Conservation (phyloP, 2,113 vertebrate species). For the Bos taurus region ARS-UCD2.0 NC_037345.1:60664501-60665000, state of each 20-base stretch:
- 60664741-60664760: not conserved
- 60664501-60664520: not conserved
- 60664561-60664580: not conserved
- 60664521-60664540: not conserved
- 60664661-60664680: not conserved
- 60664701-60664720: not conserved
- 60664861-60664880: not conserved
- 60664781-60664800: not conserved
- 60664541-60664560: not conserved
- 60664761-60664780: not conserved
- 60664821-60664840: not conserved
- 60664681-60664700: fast-evolving
- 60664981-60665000: not conserved
- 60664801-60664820: not conserved
- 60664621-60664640: not conserved
- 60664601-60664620: not conserved
- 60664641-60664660: not conserved
- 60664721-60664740: fast-evolving
- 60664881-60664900: not conserved
- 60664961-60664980: not conserved
- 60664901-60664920: not conserved
- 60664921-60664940: not conserved
- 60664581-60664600: not conserved
- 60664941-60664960: not conserved
- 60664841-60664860: not conserved